Evolutionary conservation across 30 jellyfish, hydroid and myxozoan species (phyloP).

Genomic region (Rhopilema esculentum): DNA sequence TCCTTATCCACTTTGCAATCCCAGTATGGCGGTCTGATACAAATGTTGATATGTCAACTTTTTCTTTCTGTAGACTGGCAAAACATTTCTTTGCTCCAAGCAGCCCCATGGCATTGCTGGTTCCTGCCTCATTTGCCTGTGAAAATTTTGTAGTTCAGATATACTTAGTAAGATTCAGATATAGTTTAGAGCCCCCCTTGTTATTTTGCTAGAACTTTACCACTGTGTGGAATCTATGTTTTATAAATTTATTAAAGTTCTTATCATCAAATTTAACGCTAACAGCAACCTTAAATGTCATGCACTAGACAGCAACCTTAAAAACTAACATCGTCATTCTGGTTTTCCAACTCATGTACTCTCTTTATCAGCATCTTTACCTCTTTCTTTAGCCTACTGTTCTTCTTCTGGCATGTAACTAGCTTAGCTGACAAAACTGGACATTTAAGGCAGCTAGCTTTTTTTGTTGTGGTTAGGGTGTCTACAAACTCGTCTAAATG

Average conservation of each 20-base stretch:
- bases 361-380: not conserved
- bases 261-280: no score
- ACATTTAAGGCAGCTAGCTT: no score
- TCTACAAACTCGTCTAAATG: no score
- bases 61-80: no score
- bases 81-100: constrained; percentile 12
- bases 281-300: not conserved
- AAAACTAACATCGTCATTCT: not conserved
- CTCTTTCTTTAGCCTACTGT: not conserved
- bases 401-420: no score
- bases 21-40: no score
- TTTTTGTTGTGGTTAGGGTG: no score
- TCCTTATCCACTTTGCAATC: constrained; percentile 21
- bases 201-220: not conserved
- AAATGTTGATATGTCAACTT: not conserved
- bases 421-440: no score
- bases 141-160: not conserved
- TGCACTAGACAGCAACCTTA: not conserved
- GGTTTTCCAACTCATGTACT: not conserved
- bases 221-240: not conserved
- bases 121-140: no score
- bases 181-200: no score
- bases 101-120: constrained; percentile 13
- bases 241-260: no score
- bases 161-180: no score